Evolutionary conservation across 2,797 vertebrate species (phyloP), one percentile per base, ranked within the genome.

Genomic region (Champsocephalus gunnari): DNA sequence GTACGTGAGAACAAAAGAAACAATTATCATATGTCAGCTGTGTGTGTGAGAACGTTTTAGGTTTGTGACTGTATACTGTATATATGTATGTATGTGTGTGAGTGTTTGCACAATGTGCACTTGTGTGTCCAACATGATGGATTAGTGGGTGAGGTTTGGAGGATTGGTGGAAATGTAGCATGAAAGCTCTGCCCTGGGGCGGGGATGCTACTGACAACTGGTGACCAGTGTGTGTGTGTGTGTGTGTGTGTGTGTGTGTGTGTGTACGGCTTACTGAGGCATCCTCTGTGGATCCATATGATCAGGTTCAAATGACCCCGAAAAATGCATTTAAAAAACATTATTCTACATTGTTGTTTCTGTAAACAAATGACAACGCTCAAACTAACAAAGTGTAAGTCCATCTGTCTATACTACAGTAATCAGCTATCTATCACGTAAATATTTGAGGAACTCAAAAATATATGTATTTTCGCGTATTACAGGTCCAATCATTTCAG

Each of bases 161-260:
- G 61, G 83, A 85, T 50, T 82, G 85, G 85, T 85, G 82, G 77
- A 89, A 91, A 90, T 90, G 87, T 86, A 87, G 77, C 84, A 88
- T 90, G 83, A 90, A 90, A 88, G 83, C 79, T 81, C 19, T 79
- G 83, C 79, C 84, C 79, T 9, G 41, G 56, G 87, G 87, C 80
- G 43, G 66, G 55, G 56, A 80, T 55, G 71, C 77, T 28, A 74
- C 50, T 5, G 60, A 76, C 85, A 71, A 80, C 82, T 60, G 69
- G 61, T 83, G 75, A 77, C 66, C 76, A 73, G 68, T 59, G 60
- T 55, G 43, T 68, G 67, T 49, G 57, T 57, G 28, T 28, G 28
- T 28, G 28, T 28, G 28, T 28, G 28, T 28, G 71, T 50, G 47
- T 43, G 60, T 44, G 21, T 19, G 4, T 32, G 45, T 49, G 16